Base-by-base conservation (phyloP, 2,113 vertebrate genomes). In the Perca flavescens region DNA sequence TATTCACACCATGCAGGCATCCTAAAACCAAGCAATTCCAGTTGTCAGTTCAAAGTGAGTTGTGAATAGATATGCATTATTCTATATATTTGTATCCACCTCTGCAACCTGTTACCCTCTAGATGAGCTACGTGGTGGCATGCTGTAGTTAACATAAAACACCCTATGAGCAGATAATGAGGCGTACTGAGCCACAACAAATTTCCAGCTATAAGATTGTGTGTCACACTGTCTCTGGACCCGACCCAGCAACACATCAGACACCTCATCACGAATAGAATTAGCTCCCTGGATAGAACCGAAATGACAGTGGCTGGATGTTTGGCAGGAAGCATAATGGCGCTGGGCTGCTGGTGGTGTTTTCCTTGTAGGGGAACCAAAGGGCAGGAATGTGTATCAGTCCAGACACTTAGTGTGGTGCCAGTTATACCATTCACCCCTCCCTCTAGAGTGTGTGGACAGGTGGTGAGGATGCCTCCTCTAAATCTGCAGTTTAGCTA, bases 201-300 rank as follows among this genome's bases (percentile, higher is more conserved):
- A 82, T 79, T 74, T 79, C 36, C 54, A 57, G 62, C 76, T 67
- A 67, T 65, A 79, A 52, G 60, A 85, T 70, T 71, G 78, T 79
- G 65, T 85, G 70, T 80, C 86, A 25, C 69, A 28, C 69, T 57
- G 78, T 68, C 62, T 79, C 65, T 64, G 71, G 62, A 50, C 56
- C 67, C 4, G 22, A 58, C 63, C 43, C 52, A 58, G 31, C 57
- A 10, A 77, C 71, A 72, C 89, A 75, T 81, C 79, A 86, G 77
- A 81, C 79, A 84, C 84, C 84, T 89, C 91, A 92, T 92, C 83
- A 70, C 82, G 89, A 86, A 92, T 82, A 91, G 87, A 91, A 89
- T 91, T 91, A 92, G 80, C 67, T 80, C 81, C 90, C 90, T 52
- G 89, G 78, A 72, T 70, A 83, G 90, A 80, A 46, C 12, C 74